Base-by-base conservation (phyloP, 2,113 vertebrate genomes). In the Lanius ludovicianus region DNA sequence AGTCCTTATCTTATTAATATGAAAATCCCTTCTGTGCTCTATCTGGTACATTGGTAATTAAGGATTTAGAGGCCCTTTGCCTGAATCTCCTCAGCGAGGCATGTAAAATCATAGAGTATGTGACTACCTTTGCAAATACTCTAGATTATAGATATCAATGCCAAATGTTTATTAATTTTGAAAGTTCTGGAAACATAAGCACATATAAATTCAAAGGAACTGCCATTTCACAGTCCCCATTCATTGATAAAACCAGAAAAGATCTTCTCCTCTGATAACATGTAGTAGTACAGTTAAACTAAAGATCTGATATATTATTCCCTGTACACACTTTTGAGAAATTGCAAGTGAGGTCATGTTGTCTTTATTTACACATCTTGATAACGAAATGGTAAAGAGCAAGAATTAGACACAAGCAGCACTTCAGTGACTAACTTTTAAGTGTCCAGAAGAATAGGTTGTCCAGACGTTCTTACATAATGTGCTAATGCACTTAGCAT, bases 21-120 rank as follows among this genome's bases (percentile, higher is more conserved):
- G 83, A 93, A 95, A 95, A 91, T 90, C 41, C 76, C 23, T 79
- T 91, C 63, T 84, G 13, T 87, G 22, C 17, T 92, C 44, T 94
- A 42, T 87, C 70, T 50, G 53, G 49, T 91, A 83, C 37, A 55
- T 57, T 4, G 4, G 53, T 84, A 96, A 95, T 95, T 93, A 94
- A 93, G 57, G 59, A 83, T 85, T 84, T 96, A 79, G 50, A 70
- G 39, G 18, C 3, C 39, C 20, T 94, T 74, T 94, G 30, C 44
- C 75, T 83, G 37, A 65, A 70, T 91, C 24, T 86, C 42, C 42
- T 90, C 53, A 78, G 44, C 30, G 47, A 90, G 41, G 52, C 23
- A 77, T 50, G 73, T 90, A 76, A 94, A 89, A 79, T 79, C 67
- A 83, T 10, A 65, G 20, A 64, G 10, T 57, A 20, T 90, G 33